Percentiles rank a stretch among this genome's conserved stretches.
Conservation (phyloP, 2,888 invertebrate genomes). For the Brachycybe producta region DNA sequence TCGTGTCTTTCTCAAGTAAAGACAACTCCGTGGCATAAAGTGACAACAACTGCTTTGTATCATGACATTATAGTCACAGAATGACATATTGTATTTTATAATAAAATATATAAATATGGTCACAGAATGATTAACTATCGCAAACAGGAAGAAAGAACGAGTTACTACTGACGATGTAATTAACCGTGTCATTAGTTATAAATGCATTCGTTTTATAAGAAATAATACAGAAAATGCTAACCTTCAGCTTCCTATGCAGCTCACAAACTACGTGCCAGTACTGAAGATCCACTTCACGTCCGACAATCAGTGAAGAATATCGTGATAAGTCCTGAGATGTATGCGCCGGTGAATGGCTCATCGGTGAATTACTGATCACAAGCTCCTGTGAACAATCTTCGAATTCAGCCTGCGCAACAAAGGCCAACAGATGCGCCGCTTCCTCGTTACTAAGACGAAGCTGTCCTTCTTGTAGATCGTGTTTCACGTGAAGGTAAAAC, state of each 20-base stretch:
- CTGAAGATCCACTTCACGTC: background rate
- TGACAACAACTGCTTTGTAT: too few relatives aligned
- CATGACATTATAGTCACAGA: too few relatives aligned
- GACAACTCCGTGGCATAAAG: too few relatives aligned
- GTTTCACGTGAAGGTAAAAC: conserved; percentile 70
- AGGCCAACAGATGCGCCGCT: conserved; percentile 53
- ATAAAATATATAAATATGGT: too few relatives aligned
- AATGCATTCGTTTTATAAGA: too few relatives aligned
- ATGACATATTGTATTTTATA: too few relatives aligned
- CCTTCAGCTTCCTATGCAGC: conserved; percentile 7
- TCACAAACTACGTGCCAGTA: conserved; percentile 2
- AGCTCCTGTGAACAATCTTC: conserved; percentile 42
- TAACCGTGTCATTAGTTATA: too few relatives aligned
- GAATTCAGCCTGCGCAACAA: conserved; percentile 60
- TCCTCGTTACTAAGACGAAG: conserved; percentile 55
- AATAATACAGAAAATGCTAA: background rate
- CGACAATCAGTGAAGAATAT: background rate
- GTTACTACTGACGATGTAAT: too few relatives aligned
- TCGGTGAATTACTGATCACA: conserved; percentile 19
- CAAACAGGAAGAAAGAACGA: too few relatives aligned
- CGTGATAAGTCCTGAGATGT: background rate
- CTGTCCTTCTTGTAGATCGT: conserved; percentile 59
- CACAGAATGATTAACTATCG: too few relatives aligned
- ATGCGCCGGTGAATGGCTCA: conserved; percentile 19
- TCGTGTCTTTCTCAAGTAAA: too few relatives aligned